A percentile compares a stretch with the other conserved stretches of the same genome.
phyloP scores from a whole-genome alignment of 2,888 invertebrate genomes.

The Cheilosia soror region DNA sequence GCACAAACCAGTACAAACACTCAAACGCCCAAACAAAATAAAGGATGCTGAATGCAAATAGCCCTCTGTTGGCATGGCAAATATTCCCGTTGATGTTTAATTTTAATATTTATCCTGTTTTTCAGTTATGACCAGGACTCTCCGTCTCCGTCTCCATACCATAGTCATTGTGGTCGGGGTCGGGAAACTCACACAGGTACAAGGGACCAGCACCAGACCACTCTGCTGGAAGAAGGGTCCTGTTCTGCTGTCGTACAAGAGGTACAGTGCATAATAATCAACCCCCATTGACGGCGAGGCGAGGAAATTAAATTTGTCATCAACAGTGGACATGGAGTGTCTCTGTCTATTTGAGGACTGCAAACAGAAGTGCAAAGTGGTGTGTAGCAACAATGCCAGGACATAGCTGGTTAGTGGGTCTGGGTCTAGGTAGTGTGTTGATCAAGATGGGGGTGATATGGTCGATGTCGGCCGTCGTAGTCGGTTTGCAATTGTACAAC shows the following conservation, averaged over 20 bases:
- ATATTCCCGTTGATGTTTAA: conserved; percentile 75
- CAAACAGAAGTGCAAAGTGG: conserved; percentile 74
- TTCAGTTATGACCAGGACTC: conserved; percentile 69
- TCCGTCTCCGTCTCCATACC: conserved; percentile 12
- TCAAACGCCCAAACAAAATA: conserved; percentile 73
- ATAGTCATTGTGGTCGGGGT: not conserved
- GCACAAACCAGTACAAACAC: conserved; percentile 71
- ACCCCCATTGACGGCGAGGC: conserved; percentile 72
- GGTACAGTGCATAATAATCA: conserved; percentile 67
- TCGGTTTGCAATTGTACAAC: conserved; percentile 27
- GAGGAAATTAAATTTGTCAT: conserved; percentile 75
- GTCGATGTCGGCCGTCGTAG: conserved; percentile 15
- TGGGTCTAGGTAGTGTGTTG: not conserved
- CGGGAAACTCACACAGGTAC: conserved; percentile 35
- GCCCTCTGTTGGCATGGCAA: conserved; percentile 71
- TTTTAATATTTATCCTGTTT: conserved; percentile 76
- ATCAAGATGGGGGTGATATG: not conserved
- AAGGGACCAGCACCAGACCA: not conserved
- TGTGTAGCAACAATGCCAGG: conserved; percentile 69
- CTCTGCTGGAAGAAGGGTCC: conserved; percentile 16
- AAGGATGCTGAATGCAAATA: conserved; percentile 74
- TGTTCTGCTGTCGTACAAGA: conserved; percentile 40
- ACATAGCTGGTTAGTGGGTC: conserved; percentile 10
- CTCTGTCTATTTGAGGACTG: conserved; percentile 72
- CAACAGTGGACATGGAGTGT: conserved; percentile 75